These are phyloP conservation scores for Spialia ferax DNA, from an alignment of 2,888 invertebrate species.

Conservation along the genomic window DNA sequence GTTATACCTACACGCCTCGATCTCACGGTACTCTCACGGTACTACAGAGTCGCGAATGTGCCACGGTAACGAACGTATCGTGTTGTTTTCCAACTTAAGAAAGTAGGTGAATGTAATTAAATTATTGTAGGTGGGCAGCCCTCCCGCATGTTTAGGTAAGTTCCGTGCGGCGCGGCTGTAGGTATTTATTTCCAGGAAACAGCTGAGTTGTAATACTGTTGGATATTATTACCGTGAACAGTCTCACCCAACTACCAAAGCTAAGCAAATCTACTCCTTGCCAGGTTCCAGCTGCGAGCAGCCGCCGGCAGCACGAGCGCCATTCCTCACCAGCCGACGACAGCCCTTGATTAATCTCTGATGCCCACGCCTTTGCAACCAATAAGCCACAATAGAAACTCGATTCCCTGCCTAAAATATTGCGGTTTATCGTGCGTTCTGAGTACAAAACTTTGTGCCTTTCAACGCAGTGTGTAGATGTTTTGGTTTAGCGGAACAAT, in stretches of 20 bases:
- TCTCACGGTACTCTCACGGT: too few species aligned
- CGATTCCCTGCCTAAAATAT: neutral
- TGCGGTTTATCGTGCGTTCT: neutral
- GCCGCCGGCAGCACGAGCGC: constrained; percentile 39
- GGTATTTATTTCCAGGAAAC: too few species aligned
- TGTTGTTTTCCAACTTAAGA: too few species aligned
- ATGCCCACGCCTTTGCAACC: constrained; percentile 25
- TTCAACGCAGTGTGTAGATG: neutral
- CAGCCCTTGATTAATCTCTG: constrained; percentile 32
- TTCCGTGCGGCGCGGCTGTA: too few species aligned
- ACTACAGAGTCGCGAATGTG: too few species aligned
- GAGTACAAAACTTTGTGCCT: neutral
- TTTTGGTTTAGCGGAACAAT: neutral
- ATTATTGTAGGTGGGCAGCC: too few species aligned
- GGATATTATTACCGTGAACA: too few species aligned
- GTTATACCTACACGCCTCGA: too few species aligned
- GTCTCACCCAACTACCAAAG: neutral
- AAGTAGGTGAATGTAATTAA: too few species aligned
- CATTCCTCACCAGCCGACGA: constrained; percentile 37
- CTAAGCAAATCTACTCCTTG: neutral
- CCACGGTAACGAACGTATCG: too few species aligned
- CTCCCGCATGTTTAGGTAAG: too few species aligned
- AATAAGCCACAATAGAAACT: constrained; percentile 30
- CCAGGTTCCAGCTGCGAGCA: neutral
- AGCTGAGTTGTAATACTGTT: too few species aligned